A percentile compares a stretch with the other conserved stretches of the same genome.
Evolutionary conservation across 2,797 vertebrate genomes (phyloP).

Genomic region (Mionectes olivaceus): DNA sequence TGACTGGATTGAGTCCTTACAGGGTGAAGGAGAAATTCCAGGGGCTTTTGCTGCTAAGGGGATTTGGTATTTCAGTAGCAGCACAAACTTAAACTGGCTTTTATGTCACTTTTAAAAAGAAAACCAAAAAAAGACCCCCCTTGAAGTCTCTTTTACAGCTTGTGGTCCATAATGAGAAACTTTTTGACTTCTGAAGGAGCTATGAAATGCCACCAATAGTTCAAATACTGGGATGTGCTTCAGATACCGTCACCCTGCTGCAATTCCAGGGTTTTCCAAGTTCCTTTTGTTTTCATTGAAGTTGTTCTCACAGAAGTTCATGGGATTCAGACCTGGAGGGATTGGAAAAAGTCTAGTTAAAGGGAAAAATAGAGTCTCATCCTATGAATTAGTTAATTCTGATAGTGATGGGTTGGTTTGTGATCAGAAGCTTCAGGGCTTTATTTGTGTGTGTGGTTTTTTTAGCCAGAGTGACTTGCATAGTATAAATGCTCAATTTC

Average conservation of each 20-base stretch:
- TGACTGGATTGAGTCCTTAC: background rate
- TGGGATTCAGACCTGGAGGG: background rate
- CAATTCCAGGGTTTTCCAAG: background rate
- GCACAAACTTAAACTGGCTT: background rate
- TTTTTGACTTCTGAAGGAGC: background rate
- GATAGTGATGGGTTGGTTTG: accelerated
- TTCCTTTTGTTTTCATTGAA: background rate
- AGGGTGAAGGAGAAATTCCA: background rate
- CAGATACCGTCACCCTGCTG: background rate
- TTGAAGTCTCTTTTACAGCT: background rate
- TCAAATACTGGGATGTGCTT: background rate
- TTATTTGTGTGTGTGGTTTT: accelerated
- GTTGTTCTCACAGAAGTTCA: accelerated
- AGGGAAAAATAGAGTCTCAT: background rate
- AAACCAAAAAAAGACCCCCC: background rate
- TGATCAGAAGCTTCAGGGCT: background rate
- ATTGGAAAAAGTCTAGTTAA: background rate
- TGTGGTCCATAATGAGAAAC: accelerated
- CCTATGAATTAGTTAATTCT: background rate
- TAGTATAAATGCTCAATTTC: background rate
- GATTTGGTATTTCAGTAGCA: background rate
- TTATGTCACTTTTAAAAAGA: background rate
- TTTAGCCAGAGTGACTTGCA: background rate
- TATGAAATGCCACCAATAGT: background rate
- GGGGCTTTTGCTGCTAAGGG: background rate